phyloP scores from a whole-genome alignment of 1,140 invertebrate species.

The Papilio helenus region DNA sequence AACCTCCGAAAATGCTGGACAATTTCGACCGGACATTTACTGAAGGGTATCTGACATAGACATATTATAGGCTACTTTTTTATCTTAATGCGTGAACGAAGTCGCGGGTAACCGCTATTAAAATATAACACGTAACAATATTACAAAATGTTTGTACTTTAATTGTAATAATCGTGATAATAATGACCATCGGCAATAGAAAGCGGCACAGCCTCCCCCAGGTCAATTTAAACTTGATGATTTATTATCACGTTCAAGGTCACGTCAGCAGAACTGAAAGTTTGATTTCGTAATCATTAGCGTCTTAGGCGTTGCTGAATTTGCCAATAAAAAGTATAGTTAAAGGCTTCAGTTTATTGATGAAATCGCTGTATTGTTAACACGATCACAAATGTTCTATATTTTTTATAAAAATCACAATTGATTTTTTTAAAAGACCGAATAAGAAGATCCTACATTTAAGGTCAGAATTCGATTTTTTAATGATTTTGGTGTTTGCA shows the following conservation, averaged over 20 bases:
- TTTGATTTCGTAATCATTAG: not conserved
- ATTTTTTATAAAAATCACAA: not conserved
- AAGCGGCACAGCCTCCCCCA: conserved; percentile 13
- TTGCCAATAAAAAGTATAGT: not conserved
- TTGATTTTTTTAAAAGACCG: too few relatives aligned
- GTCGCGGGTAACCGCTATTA: not conserved
- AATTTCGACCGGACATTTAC: too few relatives aligned
- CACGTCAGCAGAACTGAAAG: conserved; percentile 11
- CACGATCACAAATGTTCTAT: not conserved
- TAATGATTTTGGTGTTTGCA: too few relatives aligned
- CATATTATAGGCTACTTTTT: too few relatives aligned
- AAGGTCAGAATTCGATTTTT: too few relatives aligned
- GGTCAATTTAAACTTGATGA: conserved; percentile 6
- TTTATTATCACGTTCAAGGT: conserved; percentile 25
- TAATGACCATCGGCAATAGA: conserved; percentile 6
- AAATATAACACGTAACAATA: not conserved
- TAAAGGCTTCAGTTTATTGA: conserved; percentile 3
- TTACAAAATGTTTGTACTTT: conserved; percentile 1
- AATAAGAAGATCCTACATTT: too few relatives aligned
- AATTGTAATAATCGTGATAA: conserved; percentile 10
- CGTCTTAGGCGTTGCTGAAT: conserved; percentile 3
- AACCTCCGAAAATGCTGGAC: too few relatives aligned
- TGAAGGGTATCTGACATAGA: too few relatives aligned
- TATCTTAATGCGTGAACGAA: too few relatives aligned
- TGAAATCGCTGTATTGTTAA: not conserved